Base-by-base conservation (phyloP, 2,797 vertebrate species). In the Platyrinchus mystaceus region DNA sequence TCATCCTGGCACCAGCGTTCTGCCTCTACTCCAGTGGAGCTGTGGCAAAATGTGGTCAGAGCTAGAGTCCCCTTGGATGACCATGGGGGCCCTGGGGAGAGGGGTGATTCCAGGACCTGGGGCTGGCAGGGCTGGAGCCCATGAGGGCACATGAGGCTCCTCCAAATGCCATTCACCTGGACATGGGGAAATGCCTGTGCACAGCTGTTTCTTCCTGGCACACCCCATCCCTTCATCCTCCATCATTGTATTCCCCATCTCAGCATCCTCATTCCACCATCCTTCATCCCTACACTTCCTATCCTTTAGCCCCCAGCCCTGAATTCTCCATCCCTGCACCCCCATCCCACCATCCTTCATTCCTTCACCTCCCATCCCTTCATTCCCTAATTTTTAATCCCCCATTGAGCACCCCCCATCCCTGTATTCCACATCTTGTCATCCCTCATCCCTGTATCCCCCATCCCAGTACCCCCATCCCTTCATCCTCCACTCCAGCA, bases 161-260 rank as follows among this genome's bases (percentile, higher is more conserved):
- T 37, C 19, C 5, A 14, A 14, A 41, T 2, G 37, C 82, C 6
- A 0, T 8, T 46, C 0, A 1, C 10, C 27, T 4, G 3, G 36
- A 32, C 43, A 50, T 2, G 9, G 60, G 49, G 12, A 32, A 46
- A 47, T 4, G 8, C 46, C 28, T 15, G 32, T 6, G 41, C 20
- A 7, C 4, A 22, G 49, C 41, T 27, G n/a, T 13, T 78, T 36
- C 77, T 64, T 44, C 55, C 22, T 4, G 37, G 24, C 32, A 26
- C 47, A 16, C 36, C 30, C 26, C 16, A 19, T 27, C 41, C 16
- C 32, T 64, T 64, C 14, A 34, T 56, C 55, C 22, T 21, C 14
- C n/a, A 37, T 26, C 56, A 23, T 24, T 58, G 14, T 32, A 34
- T 34, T 24, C n/a, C 55, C 20, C 10, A 14, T 55, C n/a, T 22